phyloP scores from a whole-genome alignment of 1,140 invertebrate genomes.

The Eumeta japonica region DNA sequence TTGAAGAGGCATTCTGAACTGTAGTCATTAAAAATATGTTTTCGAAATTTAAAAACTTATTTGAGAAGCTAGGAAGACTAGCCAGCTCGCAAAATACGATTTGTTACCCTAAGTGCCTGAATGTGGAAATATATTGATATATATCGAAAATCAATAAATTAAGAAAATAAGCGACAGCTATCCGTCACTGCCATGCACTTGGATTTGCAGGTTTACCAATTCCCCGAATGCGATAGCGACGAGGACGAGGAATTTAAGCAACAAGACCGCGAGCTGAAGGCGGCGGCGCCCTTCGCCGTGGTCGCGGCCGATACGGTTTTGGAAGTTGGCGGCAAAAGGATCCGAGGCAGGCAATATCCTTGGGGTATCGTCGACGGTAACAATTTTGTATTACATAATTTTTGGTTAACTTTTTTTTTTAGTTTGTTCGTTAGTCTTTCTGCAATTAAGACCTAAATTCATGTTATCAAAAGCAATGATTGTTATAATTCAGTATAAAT shows the following conservation, averaged over 20 bases:
- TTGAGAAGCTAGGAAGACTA: too few relatives aligned
- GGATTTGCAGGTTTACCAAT: constrained; percentile 77
- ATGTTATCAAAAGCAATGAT: too few relatives aligned
- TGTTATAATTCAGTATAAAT: too few relatives aligned
- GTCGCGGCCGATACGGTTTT: constrained; percentile 94
- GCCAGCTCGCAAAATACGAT: too few relatives aligned
- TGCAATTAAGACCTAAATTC: not conserved
- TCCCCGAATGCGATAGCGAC: constrained; percentile 93
- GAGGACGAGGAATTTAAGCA: constrained; percentile 92
- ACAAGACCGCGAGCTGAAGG: constrained; percentile 86
- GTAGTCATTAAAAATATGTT: too few relatives aligned
- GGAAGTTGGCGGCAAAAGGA: constrained; percentile 85
- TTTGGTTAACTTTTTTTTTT: constrained; percentile 2
- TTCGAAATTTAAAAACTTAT: too few relatives aligned
- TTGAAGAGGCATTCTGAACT: too few relatives aligned
- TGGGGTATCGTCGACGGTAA: constrained; percentile 96
- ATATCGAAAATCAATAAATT: too few relatives aligned
- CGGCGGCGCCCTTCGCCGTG: constrained; percentile 93
- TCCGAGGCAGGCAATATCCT: constrained; percentile 91
- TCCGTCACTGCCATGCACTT: too few relatives aligned
- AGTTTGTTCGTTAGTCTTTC: not conserved
- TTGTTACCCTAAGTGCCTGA: too few relatives aligned
- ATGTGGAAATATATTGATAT: too few relatives aligned
- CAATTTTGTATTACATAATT: constrained; percentile 9
- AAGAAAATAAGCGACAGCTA: too few relatives aligned